phyloP scores from a whole-genome alignment of 2,797 vertebrate genomes.

The Phoeniculus purpureus region DNA sequence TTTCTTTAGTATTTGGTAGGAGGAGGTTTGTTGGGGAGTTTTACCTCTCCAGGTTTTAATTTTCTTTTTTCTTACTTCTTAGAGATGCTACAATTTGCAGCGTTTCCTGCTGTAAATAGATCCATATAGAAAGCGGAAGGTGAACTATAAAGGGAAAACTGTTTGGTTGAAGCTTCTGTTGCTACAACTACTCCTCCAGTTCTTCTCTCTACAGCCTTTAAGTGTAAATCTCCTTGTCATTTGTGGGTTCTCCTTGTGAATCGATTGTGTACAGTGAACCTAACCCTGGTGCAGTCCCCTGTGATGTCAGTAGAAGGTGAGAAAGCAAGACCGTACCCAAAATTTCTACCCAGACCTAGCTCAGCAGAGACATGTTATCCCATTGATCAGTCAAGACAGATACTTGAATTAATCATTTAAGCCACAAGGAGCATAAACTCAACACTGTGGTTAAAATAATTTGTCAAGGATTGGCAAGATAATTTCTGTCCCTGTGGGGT shows the following conservation, averaged over 20 bases:
- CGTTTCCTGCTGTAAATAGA: slow-evolving; percentile 37
- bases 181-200: slow-evolving; percentile 61
- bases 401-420: background rate
- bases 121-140: slow-evolving; percentile 45
- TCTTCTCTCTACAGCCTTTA: background rate
- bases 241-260: background rate
- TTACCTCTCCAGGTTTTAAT: background rate
- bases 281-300: background rate
- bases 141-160: slow-evolving; percentile 59
- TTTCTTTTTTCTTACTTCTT: background rate
- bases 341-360: background rate
- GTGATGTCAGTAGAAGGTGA: background rate
- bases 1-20: background rate
- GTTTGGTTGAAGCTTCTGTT: slow-evolving; percentile 21
- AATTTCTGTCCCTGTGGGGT: background rate
- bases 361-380: background rate
- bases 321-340: background rate
- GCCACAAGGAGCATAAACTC: background rate
- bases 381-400: background rate
- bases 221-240: slow-evolving; percentile 29
- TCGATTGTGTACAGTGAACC: background rate
- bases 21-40: background rate
- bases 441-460: background rate
- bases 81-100: slow-evolving; percentile 12
- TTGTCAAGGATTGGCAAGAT: background rate